Evolutionary conservation across 2,888 invertebrate species (phyloP).

Genomic region (Leptothorax acervorum): DNA sequence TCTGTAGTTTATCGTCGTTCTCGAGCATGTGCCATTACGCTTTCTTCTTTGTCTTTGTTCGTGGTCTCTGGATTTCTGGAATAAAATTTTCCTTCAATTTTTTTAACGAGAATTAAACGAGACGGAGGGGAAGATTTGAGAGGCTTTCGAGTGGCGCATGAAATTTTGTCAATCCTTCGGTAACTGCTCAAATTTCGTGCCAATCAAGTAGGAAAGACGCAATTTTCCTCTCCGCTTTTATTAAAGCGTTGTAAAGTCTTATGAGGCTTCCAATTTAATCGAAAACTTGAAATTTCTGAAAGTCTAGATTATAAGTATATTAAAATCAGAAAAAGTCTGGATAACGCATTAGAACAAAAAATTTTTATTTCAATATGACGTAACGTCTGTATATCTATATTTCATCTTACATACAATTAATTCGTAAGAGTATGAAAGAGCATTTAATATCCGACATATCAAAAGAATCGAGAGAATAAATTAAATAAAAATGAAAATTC

Average conservation of each 20-base stretch:
- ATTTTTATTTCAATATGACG: not conserved
- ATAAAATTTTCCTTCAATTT: slow-evolving; percentile 14
- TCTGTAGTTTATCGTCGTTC: not conserved
- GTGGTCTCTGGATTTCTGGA: too few relatives aligned
- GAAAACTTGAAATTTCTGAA: slow-evolving; percentile 3
- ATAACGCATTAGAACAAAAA: not conserved
- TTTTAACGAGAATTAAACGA: slow-evolving; percentile 38
- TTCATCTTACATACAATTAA: not conserved
- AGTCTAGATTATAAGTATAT: not conserved
- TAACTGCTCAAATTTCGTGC: slow-evolving; percentile 2
- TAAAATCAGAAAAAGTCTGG: not conserved
- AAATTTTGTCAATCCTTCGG: slow-evolving; percentile 15
- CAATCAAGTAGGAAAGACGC: slow-evolving; percentile 12
- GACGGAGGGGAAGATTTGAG: not conserved
- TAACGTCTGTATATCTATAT: not conserved
- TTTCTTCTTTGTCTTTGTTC: not conserved
- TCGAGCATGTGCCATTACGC: not conserved
- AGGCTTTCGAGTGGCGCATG: not conserved
- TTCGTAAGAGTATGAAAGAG: not conserved
- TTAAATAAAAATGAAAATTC: not conserved
- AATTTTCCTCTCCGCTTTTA: slow-evolving; percentile 1
- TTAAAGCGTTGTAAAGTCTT: not conserved
- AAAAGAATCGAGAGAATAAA: not conserved
- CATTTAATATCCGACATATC: not conserved
- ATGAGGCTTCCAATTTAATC: slow-evolving; percentile 13